Percentiles rank a stretch among this genome's conserved stretches.
Conservation (phyloP, 2,888 invertebrate genomes). For the Aphodius sticticus region DNA sequence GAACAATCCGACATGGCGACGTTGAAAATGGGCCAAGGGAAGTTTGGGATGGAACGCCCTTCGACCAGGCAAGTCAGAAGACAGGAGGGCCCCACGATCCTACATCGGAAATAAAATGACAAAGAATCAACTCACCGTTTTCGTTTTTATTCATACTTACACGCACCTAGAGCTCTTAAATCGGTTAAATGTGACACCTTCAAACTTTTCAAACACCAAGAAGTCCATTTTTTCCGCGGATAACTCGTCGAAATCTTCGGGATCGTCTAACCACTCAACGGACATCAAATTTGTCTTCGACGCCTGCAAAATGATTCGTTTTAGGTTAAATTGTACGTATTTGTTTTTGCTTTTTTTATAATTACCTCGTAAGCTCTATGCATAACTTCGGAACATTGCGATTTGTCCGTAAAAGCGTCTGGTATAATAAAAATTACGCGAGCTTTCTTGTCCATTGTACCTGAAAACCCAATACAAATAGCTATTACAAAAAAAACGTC, state of each 20-base stretch:
- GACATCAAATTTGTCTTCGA: conserved; percentile 65
- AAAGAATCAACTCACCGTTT: not conserved
- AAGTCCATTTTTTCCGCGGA: conserved; percentile 73
- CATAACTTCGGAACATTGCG: conserved; percentile 52
- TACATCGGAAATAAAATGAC: conserved; percentile 55
- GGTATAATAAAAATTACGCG: conserved; percentile 64
- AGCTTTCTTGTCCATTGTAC: not conserved
- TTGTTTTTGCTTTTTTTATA: conserved; percentile 9
- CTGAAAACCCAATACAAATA: too few relatives aligned
- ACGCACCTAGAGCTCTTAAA: conserved; percentile 71
- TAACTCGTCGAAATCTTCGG: conserved; percentile 63
- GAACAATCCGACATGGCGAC: conserved; percentile 80
- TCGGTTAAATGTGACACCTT: conserved; percentile 74
- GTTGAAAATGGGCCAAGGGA: conserved; percentile 79
- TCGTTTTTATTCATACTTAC: conserved; percentile 63
- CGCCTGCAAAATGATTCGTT: conserved; percentile 43
- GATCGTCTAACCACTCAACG: conserved; percentile 72
- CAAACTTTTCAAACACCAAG: conserved; percentile 81
- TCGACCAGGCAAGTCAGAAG: conserved; percentile 76
- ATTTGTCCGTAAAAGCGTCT: conserved; percentile 59
- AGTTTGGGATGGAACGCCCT: conserved; percentile 77
- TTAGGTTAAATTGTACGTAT: conserved; percentile 19
- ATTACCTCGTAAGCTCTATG: conserved; percentile 65
- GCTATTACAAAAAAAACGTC: too few relatives aligned
- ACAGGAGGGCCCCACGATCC: conserved; percentile 85